These are phyloP conservation scores for Sisor rabdophorus DNA, from an alignment of 2,113 vertebrate genomes.

Conservation along the genomic window DNA sequence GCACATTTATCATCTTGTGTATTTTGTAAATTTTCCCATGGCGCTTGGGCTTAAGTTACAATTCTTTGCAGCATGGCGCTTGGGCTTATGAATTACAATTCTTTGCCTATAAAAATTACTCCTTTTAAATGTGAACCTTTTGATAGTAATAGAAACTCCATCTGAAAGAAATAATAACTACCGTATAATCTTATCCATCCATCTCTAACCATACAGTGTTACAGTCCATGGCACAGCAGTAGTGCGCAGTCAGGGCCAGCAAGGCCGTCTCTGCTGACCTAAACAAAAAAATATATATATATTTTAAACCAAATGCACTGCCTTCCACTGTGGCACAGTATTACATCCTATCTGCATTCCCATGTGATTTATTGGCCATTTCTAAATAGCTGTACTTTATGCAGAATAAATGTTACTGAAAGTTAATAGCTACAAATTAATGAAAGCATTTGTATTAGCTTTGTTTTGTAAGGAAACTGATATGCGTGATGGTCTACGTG, in stretches of 20 bases:
- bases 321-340: background rate
- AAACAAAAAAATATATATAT: too few relatives aligned
- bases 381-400: conserved; percentile 24
- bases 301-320: too few relatives aligned
- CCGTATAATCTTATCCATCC: conserved; percentile 2
- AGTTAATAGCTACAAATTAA: conserved; percentile 21
- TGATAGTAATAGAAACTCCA: background rate
- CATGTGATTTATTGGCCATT: background rate
- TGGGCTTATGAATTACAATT: background rate
- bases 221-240: conserved; percentile 14
- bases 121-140: too few relatives aligned
- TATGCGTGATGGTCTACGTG: background rate
- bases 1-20: conserved; percentile 25
- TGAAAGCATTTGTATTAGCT: conserved; percentile 10
- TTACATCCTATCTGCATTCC: conserved; percentile 14
- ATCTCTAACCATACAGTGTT: conserved; percentile 15
- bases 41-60: background rate
- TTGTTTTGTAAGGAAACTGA: background rate
- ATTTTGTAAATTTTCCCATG: conserved; percentile 8
- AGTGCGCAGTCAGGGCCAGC: too few relatives aligned
- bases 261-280: too few relatives aligned
- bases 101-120: too few relatives aligned
- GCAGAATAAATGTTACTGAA: conserved; percentile 18
- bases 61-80: background rate
- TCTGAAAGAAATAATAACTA: conserved; percentile 18